Evolutionary conservation across 1,140 invertebrate genomes (phyloP), one percentile per base, ranked within the genome.

Genomic region (Drosophila sulfurigaster): DNA sequence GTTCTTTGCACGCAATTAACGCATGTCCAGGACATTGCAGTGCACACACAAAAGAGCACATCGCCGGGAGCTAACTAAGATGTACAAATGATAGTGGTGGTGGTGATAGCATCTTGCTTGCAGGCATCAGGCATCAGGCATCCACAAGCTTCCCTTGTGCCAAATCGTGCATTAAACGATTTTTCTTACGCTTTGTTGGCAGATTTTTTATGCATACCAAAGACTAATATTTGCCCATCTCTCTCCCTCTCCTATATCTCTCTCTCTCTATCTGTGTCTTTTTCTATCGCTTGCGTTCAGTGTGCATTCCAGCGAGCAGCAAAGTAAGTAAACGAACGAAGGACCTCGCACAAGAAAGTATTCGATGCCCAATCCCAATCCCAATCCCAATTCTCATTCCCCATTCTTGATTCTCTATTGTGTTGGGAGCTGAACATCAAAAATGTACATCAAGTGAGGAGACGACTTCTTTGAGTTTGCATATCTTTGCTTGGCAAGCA

Each of bases 401-500:
- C 5, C 52, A 32, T 30, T 13, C 30, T 20, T 8, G 1, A 3
- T n/a, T 54, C 64, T 41, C 54, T 8, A 13, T 45, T 62, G 5
- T 7, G 20, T 2, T 48, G 28, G 28, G 20, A 3, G 20, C 20
- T 25, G 20, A n/a, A 11, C 62, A 69, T 63, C 66, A 67, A 70
- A 76, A 77, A 66, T 77, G 73, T 62, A 69, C 65, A 78, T 63
- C 56, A 51, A 60, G 58, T 62, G 69, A 38, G 59, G 46, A 64
- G 30, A 78, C 56, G 30, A 78, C 56, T 75, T 63, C 83, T 87
- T 88, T 88, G 85, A 88, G 85, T 88, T 88, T 88, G 83, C 85
- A 88, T 88, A 78, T 83, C 83, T 78, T 87, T 88, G 77, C 83
- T 54, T 20, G 45, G 77, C 80, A 87, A 82, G 76, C 82, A 88